Base-by-base conservation (phyloP, 2,888 invertebrate species). In the Trichacis sp. region DNA sequence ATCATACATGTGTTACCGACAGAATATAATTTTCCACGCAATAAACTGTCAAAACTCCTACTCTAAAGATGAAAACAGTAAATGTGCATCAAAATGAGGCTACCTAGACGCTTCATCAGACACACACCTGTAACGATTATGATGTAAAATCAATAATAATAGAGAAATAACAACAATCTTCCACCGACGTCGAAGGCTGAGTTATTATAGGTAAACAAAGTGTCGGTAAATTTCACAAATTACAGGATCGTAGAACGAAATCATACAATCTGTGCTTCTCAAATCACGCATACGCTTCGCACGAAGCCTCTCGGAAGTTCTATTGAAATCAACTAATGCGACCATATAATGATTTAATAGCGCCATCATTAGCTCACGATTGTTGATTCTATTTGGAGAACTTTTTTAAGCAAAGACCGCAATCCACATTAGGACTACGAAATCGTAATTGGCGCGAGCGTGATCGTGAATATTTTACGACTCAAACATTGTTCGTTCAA, bases 181-280 rank as follows among this genome's bases (percentile, higher is more conserved):
- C 33, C 33, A 9, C 33, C 11, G n/a, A 6, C n/a, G 63, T 66
- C 67, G 68, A 19, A 43, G 19, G 18, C 77, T 78, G 78, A 73
- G 73, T 76, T 78, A 78, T 78, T 77, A 78, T 77, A 70, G 71
- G 77, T 72, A 73, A 79, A 78, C 78, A 78, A 78, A 79, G 78
- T 78, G 74, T 76, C 77, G 77, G 76, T 78, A 77, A 76, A 79
- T 79, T 79, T 18, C 73, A 71, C 77, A 77, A 79, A 79, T 79
- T 79, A 75, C 78, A 73, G 76, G 73, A 73, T 76, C 77, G 71
- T 67, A 70, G 76, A 77, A 78, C 75, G 78, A 79, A 79, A 79
- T 79, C 77, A 74, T 73, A 71, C 73, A 75, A 77, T 78, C 77
- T 75, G 77, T 64, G 68, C 68, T 73, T 67, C 69, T 60, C 42